Conservation (phyloP, 2,113 vertebrate species). For the Tonatia bakeri region DNA sequence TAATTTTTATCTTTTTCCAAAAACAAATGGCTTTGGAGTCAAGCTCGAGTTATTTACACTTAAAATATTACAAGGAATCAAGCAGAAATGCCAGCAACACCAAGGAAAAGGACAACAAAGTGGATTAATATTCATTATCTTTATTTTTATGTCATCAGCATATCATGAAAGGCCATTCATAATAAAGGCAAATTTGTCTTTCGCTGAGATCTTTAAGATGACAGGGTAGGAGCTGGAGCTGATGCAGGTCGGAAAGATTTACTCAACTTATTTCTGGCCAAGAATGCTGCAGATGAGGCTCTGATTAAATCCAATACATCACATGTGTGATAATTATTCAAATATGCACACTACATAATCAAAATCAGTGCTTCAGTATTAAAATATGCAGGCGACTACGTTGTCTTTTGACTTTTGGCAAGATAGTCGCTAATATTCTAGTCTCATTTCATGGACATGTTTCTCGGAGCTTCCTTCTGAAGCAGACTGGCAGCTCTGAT, state of each 20-base stretch:
- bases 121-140: background rate
- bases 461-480: background rate
- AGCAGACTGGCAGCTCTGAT: background rate
- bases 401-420: slow-evolving; percentile 1
- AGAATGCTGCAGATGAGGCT: background rate
- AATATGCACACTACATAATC: background rate
- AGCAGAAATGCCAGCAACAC: background rate
- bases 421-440: background rate
- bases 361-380: background rate
- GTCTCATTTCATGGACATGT: background rate
- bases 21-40: background rate
- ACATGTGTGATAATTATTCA: background rate
- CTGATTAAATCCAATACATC: slow-evolving; percentile 7
- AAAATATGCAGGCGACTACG: background rate
- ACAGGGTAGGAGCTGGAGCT: background rate
- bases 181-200: background rate
- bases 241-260: background rate
- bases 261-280: background rate
- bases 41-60: slow-evolving; percentile 49
- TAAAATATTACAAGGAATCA: slow-evolving; percentile 45
- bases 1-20: background rate
- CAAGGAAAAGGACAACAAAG: background rate
- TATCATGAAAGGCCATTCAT: background rate
- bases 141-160: slow-evolving; percentile 1
- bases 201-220: background rate